A percentile compares a stretch with the other conserved stretches of the same genome.
phyloP scores from a whole-genome alignment of 92 coral and sea anemone genomes.

The Zoanthus sansibaricus region DNA sequence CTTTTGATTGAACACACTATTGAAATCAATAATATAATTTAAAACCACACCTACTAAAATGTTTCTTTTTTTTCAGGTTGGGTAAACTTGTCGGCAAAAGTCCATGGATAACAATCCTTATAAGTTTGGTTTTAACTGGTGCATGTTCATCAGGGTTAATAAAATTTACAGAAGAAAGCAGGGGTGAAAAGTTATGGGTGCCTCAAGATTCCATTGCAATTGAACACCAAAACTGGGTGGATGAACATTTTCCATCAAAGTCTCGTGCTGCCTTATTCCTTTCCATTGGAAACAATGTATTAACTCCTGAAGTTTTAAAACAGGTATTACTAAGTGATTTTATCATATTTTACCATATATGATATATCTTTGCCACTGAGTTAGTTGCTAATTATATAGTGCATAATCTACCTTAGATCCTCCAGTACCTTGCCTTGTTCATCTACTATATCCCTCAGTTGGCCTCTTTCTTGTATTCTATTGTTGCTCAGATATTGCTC shows the following conservation, averaged over 20 bases:
- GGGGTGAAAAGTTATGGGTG: slow-evolving; percentile 92
- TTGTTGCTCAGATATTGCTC: too few species aligned
- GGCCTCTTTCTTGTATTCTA: too few species aligned
- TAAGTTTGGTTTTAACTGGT: slow-evolving; percentile 67
- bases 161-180: slow-evolving; percentile 76
- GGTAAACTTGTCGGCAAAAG: slow-evolving; percentile 85
- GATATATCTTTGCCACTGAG: too few species aligned
- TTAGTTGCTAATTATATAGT: too few species aligned
- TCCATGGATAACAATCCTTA: slow-evolving; percentile 85
- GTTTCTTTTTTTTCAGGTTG: slow-evolving; percentile 57
- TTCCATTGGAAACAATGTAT: slow-evolving; percentile 70
- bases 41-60: too few species aligned
- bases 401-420: too few species aligned
- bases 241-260: slow-evolving; percentile 73
- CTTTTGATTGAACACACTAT: too few species aligned
- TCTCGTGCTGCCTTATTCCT: slow-evolving; percentile 60
- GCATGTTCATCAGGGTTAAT: slow-evolving; percentile 79
- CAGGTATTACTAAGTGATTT: slow-evolving; percentile 10
- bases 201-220: slow-evolving; percentile 78
- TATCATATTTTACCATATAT: too few species aligned
- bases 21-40: too few species aligned
- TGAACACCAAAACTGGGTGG: slow-evolving; percentile 84
- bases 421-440: too few species aligned
- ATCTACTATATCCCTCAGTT: too few species aligned
- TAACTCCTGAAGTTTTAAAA: slow-evolving; percentile 60